Conservation (phyloP, 92 coral and sea anemone genomes). For the Chrysogorgia sp. region DNA sequence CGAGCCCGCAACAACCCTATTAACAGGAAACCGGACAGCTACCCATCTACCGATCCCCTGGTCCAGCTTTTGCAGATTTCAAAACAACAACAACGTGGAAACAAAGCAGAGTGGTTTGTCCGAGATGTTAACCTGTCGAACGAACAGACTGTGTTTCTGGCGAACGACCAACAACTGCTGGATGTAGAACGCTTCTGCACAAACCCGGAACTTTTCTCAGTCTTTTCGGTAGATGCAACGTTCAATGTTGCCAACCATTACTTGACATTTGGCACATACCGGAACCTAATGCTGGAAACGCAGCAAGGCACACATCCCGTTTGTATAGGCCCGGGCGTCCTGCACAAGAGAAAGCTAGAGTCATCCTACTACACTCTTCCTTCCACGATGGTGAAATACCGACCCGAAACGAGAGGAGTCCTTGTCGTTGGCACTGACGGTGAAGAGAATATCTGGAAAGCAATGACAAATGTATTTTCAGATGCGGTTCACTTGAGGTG, state of each 20-base stretch:
- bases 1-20: not conserved
- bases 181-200: slow-evolving; percentile 52
- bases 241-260: slow-evolving; percentile 38
- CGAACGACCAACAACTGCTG: slow-evolving; percentile 38
- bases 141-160: slow-evolving; percentile 32
- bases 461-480: slow-evolving; percentile 37
- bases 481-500: slow-evolving; percentile 53
- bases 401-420: slow-evolving; percentile 23
- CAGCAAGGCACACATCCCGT: slow-evolving; percentile 22
- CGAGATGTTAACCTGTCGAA: slow-evolving; percentile 31
- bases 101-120: slow-evolving; percentile 29
- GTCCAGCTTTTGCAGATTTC: slow-evolving; percentile 22
- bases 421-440: slow-evolving; percentile 54
- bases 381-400: slow-evolving; percentile 39
- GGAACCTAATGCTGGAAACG: slow-evolving; percentile 37
- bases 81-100: slow-evolving; percentile 22
- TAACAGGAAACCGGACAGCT: not conserved
- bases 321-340: slow-evolving; percentile 45
- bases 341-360: slow-evolving; percentile 44
- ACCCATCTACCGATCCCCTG: slow-evolving; percentile 20
- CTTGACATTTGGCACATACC: slow-evolving; percentile 46
- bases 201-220: slow-evolving; percentile 19
- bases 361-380: slow-evolving; percentile 44
- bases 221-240: slow-evolving; percentile 44
- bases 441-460: slow-evolving; percentile 45